Base-by-base conservation (phyloP, 2,888 invertebrate genomes). In the Electrophaes corylata region DNA sequence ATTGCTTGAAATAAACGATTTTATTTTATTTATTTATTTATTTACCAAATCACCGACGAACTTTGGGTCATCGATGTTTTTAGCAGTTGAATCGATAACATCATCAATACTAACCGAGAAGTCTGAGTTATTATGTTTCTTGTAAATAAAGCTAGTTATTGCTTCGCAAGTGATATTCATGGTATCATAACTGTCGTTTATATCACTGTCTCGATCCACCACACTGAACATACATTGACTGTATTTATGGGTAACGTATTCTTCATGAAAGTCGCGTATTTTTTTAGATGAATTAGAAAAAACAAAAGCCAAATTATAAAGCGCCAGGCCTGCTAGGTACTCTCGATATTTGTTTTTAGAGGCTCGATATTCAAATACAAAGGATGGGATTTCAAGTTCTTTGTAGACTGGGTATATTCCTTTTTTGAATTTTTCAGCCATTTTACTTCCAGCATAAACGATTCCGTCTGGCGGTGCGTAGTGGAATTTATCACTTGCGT, bases 241-340 rank as follows among this genome's bases (percentile, higher is more conserved):
- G 6, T 53, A 12, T 3, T 29, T 18, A 1, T 45, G 18, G 3
- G 29, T 20, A 11, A 23, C 6, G 20, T 51, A 52, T 11, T 37
- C 29, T 10, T 39, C 45, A 11, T 52, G 52, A n/a, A 39, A 45
- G 3, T 46, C 16, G 0, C 10, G 10, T 2, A 40, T 33, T 3
- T 19, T 18, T 10, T 29, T 29, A 1, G 26, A 29, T 10, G 19
- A 3, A 5, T 53, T 19, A n/a, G 31, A 40, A 8, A 35, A 49
- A 49, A 56, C 29, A 37, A 40, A 12, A 1, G 20, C 56, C 10
- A 50, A 19, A 29, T 57, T 57, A 5, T 50, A 57, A 40, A 57
- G 56, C 29, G 50, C 56, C 49, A 50, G 20, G 1, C 56, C 56
- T 3, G 56, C 56, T 12, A 57, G 33, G 40, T 50, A n/a, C 5